A percentile compares a stretch with the other conserved stretches of the same genome.
Evolutionary conservation across 2,113 vertebrate genomes (phyloP).

Genomic region (Prietella phreatophila): DNA sequence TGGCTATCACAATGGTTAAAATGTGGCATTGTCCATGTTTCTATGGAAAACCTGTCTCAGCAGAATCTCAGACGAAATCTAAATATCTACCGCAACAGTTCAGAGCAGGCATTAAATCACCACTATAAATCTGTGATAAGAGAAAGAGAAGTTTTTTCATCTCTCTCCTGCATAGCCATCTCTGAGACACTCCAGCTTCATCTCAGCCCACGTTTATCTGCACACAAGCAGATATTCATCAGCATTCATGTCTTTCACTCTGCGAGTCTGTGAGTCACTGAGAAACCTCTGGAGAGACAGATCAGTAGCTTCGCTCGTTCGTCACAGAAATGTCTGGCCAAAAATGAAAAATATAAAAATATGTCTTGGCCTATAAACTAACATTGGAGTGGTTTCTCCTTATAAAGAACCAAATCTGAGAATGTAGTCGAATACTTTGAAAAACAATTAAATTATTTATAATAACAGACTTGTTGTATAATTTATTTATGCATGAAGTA

Average conservation of each 20-base stretch:
- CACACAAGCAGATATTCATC: constrained; percentile 27
- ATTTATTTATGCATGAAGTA: background rate
- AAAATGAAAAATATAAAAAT: background rate
- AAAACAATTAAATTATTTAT: background rate
- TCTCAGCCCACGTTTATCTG: constrained; percentile 8
- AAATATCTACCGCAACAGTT: background rate
- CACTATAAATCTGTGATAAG: constrained; percentile 10
- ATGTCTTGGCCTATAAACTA: no score
- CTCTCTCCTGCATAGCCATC: background rate
- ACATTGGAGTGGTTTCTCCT: background rate
- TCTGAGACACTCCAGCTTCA: background rate
- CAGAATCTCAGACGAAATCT: background rate
- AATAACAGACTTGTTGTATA: background rate
- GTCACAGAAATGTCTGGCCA: background rate
- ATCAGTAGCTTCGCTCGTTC: background rate
- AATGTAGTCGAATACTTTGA: background rate
- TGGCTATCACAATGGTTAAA: background rate
- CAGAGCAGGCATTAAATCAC: background rate
- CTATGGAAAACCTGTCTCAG: background rate
- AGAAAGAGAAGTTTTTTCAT: background rate
- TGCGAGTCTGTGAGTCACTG: constrained; percentile 18
- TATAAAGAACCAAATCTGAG: background rate
- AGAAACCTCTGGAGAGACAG: constrained; percentile 18
- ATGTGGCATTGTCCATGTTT: background rate
- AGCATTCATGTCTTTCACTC: constrained; percentile 24